Percentiles rank a stretch among this genome's conserved stretches.
phyloP scores from a whole-genome alignment of 1,140 invertebrate species.

The Sarcophaga bullata region DNA sequence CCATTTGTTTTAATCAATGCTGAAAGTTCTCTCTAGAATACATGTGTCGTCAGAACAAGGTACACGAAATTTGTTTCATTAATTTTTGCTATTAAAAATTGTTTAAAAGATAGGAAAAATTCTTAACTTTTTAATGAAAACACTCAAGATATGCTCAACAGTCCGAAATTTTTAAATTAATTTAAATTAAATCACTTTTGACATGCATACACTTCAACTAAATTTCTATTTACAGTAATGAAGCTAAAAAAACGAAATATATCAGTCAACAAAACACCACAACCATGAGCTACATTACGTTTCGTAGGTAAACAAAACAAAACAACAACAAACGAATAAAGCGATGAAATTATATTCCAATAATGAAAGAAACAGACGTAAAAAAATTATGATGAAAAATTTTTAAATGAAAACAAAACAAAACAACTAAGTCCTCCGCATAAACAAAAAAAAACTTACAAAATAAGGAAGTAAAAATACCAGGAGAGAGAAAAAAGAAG shows the following conservation, averaged over 20 bases:
- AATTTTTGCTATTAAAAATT: no score
- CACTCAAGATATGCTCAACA: no score
- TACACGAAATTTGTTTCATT: no score
- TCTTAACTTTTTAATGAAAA: no score
- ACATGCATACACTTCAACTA: not conserved
- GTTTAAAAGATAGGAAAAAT: no score
- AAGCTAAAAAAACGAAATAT: not conserved
- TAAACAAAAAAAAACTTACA: not conserved
- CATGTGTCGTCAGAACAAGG: no score
- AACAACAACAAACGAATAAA: slow-evolving; percentile 2
- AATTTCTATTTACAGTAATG: not conserved
- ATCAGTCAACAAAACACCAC: not conserved
- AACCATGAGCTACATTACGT: not conserved
- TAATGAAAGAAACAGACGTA: not conserved
- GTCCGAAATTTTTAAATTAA: no score
- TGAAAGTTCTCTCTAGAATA: no score
- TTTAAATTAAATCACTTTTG: no score
- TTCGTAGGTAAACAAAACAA: not conserved
- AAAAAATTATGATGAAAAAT: not conserved
- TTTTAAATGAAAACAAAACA: not conserved
- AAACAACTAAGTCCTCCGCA: not conserved
- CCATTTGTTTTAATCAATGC: no score
- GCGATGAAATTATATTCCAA: slow-evolving; percentile 26
- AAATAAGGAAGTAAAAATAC: not conserved
- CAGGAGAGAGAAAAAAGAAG: no score